Evolutionary conservation across 2,113 vertebrate genomes (phyloP).

Genomic region (Eulemur rufifrons): DNA sequence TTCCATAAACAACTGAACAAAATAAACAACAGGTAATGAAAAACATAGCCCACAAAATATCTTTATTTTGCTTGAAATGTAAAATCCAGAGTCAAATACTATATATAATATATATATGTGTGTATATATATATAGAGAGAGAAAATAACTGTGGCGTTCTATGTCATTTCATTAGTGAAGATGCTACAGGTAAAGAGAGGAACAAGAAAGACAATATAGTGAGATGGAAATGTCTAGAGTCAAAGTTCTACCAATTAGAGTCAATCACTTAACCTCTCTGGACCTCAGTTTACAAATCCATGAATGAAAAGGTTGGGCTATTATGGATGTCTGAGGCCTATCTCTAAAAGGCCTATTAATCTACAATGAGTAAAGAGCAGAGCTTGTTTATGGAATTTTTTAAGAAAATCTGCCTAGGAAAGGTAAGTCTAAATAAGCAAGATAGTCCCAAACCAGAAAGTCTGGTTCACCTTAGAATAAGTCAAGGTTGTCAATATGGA

Average conservation of each 20-base stretch:
- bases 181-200: background rate
- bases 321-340: background rate
- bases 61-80: background rate
- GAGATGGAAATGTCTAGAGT: background rate
- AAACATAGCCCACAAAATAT: background rate
- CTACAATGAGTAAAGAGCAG: background rate
- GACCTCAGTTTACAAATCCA: background rate
- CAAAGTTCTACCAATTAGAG: background rate
- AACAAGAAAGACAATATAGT: background rate
- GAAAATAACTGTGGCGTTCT: background rate
- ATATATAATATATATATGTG: background rate
- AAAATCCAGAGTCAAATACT: background rate
- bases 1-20: background rate
- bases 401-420: background rate
- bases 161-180: background rate
- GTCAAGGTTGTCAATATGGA: background rate
- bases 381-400: background rate
- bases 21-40: background rate
- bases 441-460: background rate
- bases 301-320: background rate
- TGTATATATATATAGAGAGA: too few relatives aligned
- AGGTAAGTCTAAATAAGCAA: background rate
- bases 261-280: background rate
- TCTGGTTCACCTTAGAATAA: background rate
- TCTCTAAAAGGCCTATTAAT: background rate